Evolutionary conservation across 2,888 invertebrate species (phyloP).

Genomic region (Pandemis heparana): DNA sequence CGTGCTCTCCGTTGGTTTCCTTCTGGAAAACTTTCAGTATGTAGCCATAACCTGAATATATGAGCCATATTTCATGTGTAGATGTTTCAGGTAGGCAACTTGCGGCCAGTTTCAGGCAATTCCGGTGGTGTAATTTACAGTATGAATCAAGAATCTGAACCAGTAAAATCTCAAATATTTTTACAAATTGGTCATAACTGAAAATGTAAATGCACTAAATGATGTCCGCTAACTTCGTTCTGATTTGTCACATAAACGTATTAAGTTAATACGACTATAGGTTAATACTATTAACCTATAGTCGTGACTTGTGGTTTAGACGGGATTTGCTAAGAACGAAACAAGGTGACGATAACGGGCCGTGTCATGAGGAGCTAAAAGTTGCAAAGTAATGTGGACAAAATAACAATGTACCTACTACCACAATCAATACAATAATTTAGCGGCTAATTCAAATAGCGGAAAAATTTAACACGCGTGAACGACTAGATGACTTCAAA

Average conservation of each 20-base stretch:
- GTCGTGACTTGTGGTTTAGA: conserved; percentile 39
- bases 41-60: neutral
- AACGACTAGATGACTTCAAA: neutral
- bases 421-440: neutral
- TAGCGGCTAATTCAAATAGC: conserved; percentile 6
- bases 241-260: conserved; percentile 32
- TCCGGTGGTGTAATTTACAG: neutral
- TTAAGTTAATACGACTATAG: too few species aligned
- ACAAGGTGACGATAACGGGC: conserved; percentile 23
- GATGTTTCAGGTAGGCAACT: conserved; percentile 4
- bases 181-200: conserved; percentile 21
- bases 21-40: conserved; percentile 11
- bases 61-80: neutral
- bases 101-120: conserved; percentile 12
- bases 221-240: conserved; percentile 11
- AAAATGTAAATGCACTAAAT: conserved; percentile 17
- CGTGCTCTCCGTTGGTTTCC: conserved; percentile 16
- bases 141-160: conserved; percentile 1
- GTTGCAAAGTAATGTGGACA: neutral
- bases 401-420: neutral
- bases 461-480: conserved; percentile 1
- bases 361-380: conserved; percentile 15
- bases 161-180: conserved; percentile 6
- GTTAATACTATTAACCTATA: too few species aligned
- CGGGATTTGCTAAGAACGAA: conserved; percentile 24